Percentiles rank a stretch among this genome's conserved stretches.
Conservation (phyloP, 1,140 invertebrate genomes). For the Drosophila yakuba region DNA sequence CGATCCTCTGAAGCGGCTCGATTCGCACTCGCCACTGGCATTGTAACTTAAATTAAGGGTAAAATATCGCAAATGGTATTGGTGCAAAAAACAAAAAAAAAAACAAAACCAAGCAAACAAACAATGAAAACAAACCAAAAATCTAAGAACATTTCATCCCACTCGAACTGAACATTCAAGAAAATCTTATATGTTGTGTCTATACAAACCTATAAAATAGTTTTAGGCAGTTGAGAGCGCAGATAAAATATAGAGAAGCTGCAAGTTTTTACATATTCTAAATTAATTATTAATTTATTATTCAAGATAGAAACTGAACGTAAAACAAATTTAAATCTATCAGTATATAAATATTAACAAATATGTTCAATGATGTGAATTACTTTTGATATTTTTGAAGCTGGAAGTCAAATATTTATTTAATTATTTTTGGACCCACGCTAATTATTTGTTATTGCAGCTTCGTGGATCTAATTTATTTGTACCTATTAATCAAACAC, state of each 20-base stretch:
- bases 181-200: neutral
- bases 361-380: too few species aligned
- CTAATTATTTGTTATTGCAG: too few species aligned
- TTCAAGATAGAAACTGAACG: neutral
- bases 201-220: neutral
- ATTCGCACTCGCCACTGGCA: slow-evolving; percentile 65
- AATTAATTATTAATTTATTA: neutral
- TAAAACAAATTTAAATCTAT: neutral
- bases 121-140: slow-evolving; percentile 34
- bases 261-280: slow-evolving; percentile 25
- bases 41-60: slow-evolving; percentile 84
- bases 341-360: neutral
- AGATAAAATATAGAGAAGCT: slow-evolving; percentile 51
- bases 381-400: neutral
- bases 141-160: slow-evolving; percentile 24
- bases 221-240: slow-evolving; percentile 1
- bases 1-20: slow-evolving; percentile 51
- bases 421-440: too few species aligned
- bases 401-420: neutral
- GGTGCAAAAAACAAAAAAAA: slow-evolving; percentile 73
- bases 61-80: slow-evolving; percentile 85
- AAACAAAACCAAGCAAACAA: slow-evolving; percentile 24
- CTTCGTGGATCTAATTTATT: neutral
- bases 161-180: slow-evolving; percentile 4
- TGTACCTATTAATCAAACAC: too few species aligned